These are phyloP conservation scores for Pachycephus smyrnensis DNA, from an alignment of 2,888 invertebrate species.

Conservation along the genomic window DNA sequence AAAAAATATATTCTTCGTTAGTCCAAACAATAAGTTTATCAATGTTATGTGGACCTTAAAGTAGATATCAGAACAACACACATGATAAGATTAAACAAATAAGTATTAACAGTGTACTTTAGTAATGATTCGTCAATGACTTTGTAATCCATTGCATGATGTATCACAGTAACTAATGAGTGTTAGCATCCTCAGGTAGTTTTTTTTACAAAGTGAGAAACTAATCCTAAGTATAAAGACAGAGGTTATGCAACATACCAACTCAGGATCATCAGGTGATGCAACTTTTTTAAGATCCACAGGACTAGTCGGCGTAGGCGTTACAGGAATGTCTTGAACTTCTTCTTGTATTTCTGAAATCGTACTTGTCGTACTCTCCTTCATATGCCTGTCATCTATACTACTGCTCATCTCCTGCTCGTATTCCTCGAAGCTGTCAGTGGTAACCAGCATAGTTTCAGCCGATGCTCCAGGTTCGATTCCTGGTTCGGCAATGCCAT, in stretches of 20 bases:
- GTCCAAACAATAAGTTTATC: too few relatives aligned
- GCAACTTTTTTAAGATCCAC: slow-evolving; percentile 32
- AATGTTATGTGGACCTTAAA: too few relatives aligned
- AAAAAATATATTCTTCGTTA: too few relatives aligned
- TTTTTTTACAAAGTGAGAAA: too few relatives aligned
- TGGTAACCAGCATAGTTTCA: slow-evolving; percentile 79
- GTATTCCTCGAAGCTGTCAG: slow-evolving; percentile 79
- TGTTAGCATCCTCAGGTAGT: too few relatives aligned
- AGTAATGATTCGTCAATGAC: too few relatives aligned
- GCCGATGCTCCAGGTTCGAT: slow-evolving; percentile 73
- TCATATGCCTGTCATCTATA: slow-evolving; percentile 71
- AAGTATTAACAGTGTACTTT: too few relatives aligned
- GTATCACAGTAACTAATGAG: too few relatives aligned
- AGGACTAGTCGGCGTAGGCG: slow-evolving; percentile 38
- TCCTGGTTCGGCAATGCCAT: slow-evolving; percentile 56
- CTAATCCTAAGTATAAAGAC: not conserved
- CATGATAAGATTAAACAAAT: too few relatives aligned
- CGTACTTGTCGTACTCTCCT: slow-evolving; percentile 71
- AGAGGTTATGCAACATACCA: slow-evolving; percentile 38
- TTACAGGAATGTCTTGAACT: slow-evolving; percentile 63
- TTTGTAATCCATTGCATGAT: too few relatives aligned
- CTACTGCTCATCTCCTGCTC: slow-evolving; percentile 76
- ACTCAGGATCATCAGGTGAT: slow-evolving; percentile 42
- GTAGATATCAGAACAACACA: too few relatives aligned
- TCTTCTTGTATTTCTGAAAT: slow-evolving; percentile 73